A percentile compares a stretch with the other conserved stretches of the same genome.
Evolutionary conservation across 2,888 invertebrate genomes (phyloP).

Genomic region (Conops quadrifasciatus): DNA sequence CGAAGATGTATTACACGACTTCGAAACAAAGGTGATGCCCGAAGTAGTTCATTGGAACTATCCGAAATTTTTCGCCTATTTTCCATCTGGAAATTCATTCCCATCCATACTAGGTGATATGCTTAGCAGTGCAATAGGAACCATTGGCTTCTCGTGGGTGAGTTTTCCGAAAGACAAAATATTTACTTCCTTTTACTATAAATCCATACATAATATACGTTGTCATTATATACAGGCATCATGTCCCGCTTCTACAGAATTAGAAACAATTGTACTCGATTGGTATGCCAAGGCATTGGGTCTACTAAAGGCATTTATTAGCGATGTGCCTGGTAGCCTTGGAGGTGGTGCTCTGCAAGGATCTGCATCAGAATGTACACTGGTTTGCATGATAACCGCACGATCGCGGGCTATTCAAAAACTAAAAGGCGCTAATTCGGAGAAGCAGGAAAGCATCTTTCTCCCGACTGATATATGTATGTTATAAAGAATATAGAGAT

Average conservation of each 20-base stretch:
- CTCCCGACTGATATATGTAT: too few species aligned
- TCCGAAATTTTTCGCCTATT: constrained; percentile 92
- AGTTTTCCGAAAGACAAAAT: constrained; percentile 40
- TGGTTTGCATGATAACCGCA: constrained; percentile 81
- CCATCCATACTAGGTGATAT: constrained; percentile 92
- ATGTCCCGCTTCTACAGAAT: constrained; percentile 85
- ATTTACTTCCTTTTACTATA: too few species aligned
- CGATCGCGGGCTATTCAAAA: constrained; percentile 75
- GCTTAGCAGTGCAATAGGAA: constrained; percentile 87
- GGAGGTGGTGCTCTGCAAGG: constrained; percentile 86
- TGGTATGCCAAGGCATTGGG: constrained; percentile 83
- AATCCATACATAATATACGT: too few species aligned
- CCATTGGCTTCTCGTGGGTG: constrained; percentile 94
- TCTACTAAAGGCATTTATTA: constrained; percentile 74
- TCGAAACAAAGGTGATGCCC: constrained; percentile 81
- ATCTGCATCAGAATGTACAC: constrained; percentile 83
- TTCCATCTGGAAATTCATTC: constrained; percentile 90
- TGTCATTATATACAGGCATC: constrained; percentile 70
- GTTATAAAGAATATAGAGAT: too few species aligned
- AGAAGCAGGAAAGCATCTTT: constrained; percentile 74
- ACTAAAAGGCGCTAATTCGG: constrained; percentile 68
- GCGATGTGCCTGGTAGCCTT: constrained; percentile 64
- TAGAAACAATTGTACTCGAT: constrained; percentile 83
- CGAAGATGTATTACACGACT: constrained; percentile 79
- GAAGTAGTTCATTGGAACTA: constrained; percentile 93